phyloP scores from a whole-genome alignment of 1,140 invertebrate species.

The Harlomillsia oculata region DNA sequence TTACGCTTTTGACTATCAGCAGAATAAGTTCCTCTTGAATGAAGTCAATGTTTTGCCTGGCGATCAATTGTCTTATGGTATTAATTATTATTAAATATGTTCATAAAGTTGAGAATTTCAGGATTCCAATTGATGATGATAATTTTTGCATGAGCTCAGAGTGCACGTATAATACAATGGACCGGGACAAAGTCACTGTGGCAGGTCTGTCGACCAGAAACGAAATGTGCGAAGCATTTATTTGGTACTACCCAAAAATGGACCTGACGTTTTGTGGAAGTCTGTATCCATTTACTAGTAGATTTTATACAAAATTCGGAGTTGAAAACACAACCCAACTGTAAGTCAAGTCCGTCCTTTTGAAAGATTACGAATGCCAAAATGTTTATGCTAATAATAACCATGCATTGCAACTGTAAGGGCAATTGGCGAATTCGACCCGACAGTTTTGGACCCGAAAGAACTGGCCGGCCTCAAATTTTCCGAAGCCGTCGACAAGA shows the following conservation, averaged over 20 bases:
- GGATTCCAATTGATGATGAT: not conserved
- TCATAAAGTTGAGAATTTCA: too few relatives aligned
- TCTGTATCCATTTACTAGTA: not conserved
- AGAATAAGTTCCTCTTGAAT: not conserved
- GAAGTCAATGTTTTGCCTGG: too few relatives aligned
- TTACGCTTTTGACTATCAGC: conserved; percentile 56
- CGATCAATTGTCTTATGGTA: conserved; percentile 9
- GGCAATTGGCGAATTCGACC: not conserved
- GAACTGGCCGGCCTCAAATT: too few relatives aligned
- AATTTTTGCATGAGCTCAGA: not conserved
- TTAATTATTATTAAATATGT: not conserved
- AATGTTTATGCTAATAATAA: not conserved
- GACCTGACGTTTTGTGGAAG: not conserved
- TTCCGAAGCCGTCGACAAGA: too few relatives aligned
- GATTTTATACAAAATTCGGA: not conserved
- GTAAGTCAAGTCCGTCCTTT: not conserved
- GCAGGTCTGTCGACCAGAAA: conserved; percentile 6
- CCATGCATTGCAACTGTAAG: not conserved
- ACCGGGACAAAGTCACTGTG: not conserved
- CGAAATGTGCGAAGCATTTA: conserved; percentile 14
- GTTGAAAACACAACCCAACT: not conserved
- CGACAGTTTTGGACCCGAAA: not conserved
- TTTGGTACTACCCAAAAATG: conserved; percentile 8
- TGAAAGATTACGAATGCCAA: too few relatives aligned
- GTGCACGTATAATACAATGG: not conserved